These are phyloP conservation scores for Drosophila kikkawai DNA, from an alignment of 1,140 invertebrate species.

Conservation along the genomic window DNA sequence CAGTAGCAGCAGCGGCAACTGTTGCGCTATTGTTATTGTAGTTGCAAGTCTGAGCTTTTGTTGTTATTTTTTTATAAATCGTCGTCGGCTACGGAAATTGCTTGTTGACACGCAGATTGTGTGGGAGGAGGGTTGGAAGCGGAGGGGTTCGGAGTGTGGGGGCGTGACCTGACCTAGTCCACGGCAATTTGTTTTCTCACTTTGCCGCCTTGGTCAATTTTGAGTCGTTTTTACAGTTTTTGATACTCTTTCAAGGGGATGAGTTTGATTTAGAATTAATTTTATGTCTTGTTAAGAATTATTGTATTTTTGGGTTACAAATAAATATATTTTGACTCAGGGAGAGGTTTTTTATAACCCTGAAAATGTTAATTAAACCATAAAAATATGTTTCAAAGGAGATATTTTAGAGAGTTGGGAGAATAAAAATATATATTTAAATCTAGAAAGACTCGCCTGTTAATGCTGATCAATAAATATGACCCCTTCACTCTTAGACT, in stretches of 20 bases:
- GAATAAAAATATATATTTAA: not conserved
- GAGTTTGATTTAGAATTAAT: too few relatives aligned
- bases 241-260: constrained; percentile 9
- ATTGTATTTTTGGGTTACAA: not conserved
- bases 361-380: not conserved
- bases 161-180: constrained; percentile 64
- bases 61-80: constrained; percentile 53
- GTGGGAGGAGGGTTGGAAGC: constrained; percentile 7
- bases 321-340: not conserved
- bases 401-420: too few relatives aligned
- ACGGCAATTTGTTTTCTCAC: constrained; percentile 74
- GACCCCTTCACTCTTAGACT: too few relatives aligned
- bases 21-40: constrained; percentile 55
- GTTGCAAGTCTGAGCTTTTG: constrained; percentile 24
- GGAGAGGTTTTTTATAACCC: too few relatives aligned
- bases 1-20: constrained; percentile 40
- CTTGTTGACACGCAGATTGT: constrained; percentile 75
- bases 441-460: too few relatives aligned
- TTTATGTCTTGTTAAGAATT: not conserved
- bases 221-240: constrained; percentile 18
- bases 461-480: too few relatives aligned
- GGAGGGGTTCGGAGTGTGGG: constrained; percentile 1
- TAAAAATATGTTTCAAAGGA: not conserved
- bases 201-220: constrained; percentile 51
- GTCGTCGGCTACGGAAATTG: constrained; percentile 71